These are phyloP conservation scores for Lophura nycthemera DNA, from an alignment of 2,113 vertebrate genomes.

Conservation along the genomic window DNA sequence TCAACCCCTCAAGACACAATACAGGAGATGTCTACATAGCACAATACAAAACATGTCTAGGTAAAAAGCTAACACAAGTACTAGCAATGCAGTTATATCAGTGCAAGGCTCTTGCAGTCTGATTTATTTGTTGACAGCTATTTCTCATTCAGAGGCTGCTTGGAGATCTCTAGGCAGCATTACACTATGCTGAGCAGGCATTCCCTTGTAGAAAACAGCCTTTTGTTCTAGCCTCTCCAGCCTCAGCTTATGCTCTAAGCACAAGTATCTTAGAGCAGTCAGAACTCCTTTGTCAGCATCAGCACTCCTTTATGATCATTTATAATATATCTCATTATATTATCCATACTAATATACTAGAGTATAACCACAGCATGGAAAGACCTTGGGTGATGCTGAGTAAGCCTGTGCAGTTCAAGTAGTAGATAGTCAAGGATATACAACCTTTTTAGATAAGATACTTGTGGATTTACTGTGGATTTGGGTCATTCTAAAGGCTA, in stretches of 20 bases:
- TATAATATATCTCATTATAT: neutral
- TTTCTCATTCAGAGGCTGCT: neutral
- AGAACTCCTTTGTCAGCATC: neutral
- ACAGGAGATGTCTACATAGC: neutral
- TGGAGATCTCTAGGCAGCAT: neutral
- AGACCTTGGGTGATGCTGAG: neutral
- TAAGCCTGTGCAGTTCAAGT: neutral
- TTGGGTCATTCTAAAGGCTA: too few relatives aligned
- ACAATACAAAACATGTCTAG: neutral
- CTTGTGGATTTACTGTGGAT: neutral
- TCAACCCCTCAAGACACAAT: neutral
- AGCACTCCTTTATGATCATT: neutral
- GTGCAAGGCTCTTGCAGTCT: neutral
- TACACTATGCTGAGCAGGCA: neutral
- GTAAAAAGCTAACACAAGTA: neutral
- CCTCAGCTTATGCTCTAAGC: neutral
- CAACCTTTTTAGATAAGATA: neutral
- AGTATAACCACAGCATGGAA: neutral
- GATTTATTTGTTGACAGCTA: conserved; percentile 6
- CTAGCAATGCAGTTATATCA: neutral
- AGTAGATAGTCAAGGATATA: neutral
- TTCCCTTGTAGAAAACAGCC: neutral
- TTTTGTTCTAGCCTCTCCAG: neutral
- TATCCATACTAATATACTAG: too few relatives aligned
- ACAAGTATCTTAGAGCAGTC: neutral